Percentiles rank a stretch among this genome's conserved stretches.
phyloP scores from a whole-genome alignment of 1,140 invertebrate genomes.

The Caenorhabditis latens region DNA sequence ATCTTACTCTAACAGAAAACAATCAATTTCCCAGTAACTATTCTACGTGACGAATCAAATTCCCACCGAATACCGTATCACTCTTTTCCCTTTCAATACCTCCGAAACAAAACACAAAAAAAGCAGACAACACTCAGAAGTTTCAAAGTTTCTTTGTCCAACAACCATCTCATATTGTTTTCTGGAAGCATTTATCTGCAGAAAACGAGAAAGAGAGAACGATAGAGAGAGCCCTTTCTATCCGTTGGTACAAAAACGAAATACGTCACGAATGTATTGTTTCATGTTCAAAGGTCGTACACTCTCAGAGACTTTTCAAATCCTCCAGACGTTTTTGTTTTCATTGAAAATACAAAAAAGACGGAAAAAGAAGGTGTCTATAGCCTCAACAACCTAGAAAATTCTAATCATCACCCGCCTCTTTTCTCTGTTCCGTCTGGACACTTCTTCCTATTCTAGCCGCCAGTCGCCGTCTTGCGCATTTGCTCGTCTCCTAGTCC shows the following conservation, averaged over 20 bases:
- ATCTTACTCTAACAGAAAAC: too few relatives aligned
- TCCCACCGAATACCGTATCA: background rate
- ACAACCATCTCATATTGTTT: background rate
- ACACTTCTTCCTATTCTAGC: background rate
- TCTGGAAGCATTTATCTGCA: background rate
- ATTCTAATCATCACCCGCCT: constrained; percentile 5
- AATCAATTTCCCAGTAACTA: too few relatives aligned
- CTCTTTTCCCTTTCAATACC: background rate
- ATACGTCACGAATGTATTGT: background rate
- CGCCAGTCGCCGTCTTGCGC: background rate
- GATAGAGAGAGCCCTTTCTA: background rate
- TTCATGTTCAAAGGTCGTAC: background rate
- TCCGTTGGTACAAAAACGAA: constrained; percentile 1
- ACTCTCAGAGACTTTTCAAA: too few relatives aligned
- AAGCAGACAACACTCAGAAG: too few relatives aligned
- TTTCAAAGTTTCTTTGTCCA: too few relatives aligned
- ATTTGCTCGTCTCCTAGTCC: constrained; percentile 11
- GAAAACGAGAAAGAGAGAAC: background rate
- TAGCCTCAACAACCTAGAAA: background rate
- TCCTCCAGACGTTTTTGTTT: too few relatives aligned
- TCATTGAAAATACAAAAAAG: background rate
- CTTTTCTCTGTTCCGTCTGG: background rate
- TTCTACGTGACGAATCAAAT: background rate
- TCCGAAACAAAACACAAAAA: too few relatives aligned
- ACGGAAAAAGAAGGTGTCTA: background rate